A percentile compares a stretch with the other conserved stretches of the same genome.
These are phyloP conservation scores for Mythimna pallens DNA, from an alignment of 2,888 invertebrate species.

Conservation along the genomic window DNA sequence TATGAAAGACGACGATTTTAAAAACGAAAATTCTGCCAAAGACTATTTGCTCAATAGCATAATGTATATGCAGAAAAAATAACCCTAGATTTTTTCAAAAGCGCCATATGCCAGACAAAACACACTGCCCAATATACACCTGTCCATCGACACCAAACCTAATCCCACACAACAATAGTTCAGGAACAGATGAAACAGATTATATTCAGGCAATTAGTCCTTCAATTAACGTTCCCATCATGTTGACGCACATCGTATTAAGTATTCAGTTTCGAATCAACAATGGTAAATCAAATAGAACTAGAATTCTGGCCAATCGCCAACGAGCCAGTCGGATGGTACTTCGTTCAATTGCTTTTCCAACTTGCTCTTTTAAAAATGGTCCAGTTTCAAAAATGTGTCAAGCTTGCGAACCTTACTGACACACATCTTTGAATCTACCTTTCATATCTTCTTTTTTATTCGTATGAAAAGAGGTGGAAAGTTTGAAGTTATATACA, in stretches of 20 bases:
- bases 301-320: slow-evolving; percentile 35
- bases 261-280: slow-evolving; percentile 38
- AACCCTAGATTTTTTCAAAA: too few relatives aligned
- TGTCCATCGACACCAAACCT: too few relatives aligned
- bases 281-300: slow-evolving; percentile 25
- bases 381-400: slow-evolving; percentile 50
- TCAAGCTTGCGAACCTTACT: slow-evolving; percentile 30
- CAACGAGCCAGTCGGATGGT: slow-evolving; percentile 13
- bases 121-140: neutral
- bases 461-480: slow-evolving; percentile 22
- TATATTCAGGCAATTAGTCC: slow-evolving; percentile 2
- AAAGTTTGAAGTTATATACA: neutral
- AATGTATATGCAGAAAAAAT: neutral
- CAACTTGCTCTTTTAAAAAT: slow-evolving; percentile 48
- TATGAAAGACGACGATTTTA: too few relatives aligned
- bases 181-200: neutral
- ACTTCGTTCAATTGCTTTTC: slow-evolving; percentile 33
- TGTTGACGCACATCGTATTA: neutral
- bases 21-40: neutral
- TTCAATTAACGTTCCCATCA: neutral
- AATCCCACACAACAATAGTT: neutral
- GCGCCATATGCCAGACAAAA: neutral
- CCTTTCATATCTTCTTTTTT: slow-evolving; percentile 28
- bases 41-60: neutral
- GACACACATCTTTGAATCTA: slow-evolving; percentile 32